Conservation (phyloP, 2,888 invertebrate genomes). For the Orthonevra nobilis region DNA sequence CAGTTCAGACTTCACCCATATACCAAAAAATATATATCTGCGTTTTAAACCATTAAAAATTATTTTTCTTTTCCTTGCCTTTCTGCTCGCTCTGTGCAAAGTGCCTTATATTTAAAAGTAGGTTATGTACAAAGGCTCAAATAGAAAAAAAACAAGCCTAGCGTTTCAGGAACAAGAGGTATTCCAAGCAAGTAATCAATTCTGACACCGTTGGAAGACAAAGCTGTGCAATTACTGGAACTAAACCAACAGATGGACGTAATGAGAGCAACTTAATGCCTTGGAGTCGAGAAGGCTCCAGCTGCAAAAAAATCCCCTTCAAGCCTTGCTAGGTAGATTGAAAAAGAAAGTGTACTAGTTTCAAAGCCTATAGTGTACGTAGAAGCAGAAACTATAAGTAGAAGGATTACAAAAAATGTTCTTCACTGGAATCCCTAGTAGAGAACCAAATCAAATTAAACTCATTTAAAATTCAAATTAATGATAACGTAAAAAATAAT, state of each 20-base stretch:
- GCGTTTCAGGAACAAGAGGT: not conserved
- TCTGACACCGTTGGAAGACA: not conserved
- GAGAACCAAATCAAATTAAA: not conserved
- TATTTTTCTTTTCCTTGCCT: no score
- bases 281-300: not conserved
- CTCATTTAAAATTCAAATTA: not conserved
- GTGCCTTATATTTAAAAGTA: no score
- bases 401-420: not conserved
- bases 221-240: not conserved
- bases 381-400: not conserved
- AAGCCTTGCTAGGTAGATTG: not conserved
- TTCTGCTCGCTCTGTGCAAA: no score
- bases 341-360: no score
- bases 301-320: not conserved
- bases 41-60: no score
- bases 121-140: no score
- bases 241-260: not conserved
- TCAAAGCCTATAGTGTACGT: no score
- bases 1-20: no score
- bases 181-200: not conserved
- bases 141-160: not conserved
- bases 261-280: not conserved
- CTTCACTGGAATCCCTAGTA: not conserved
- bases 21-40: no score
- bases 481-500: not conserved